Evolutionary conservation across 2,113 vertebrate species (phyloP).

Genomic region (Apodemus sylvaticus): DNA sequence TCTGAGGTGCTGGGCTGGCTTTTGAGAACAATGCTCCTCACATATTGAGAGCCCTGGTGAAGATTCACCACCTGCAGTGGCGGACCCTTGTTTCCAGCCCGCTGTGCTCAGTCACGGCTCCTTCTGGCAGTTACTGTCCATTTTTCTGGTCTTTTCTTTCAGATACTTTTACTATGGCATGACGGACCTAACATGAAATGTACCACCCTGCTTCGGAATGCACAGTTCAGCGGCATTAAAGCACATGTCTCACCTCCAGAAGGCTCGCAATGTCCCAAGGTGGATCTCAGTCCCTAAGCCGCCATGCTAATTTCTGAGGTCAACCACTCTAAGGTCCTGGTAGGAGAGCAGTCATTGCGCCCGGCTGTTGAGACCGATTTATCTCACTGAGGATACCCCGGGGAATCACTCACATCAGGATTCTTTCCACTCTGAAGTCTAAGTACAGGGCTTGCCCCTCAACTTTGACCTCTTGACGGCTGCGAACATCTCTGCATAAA

Average conservation of each 20-base stretch:
- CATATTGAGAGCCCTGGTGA: background rate
- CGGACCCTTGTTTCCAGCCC: rapidly evolving
- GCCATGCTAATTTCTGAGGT: rapidly evolving
- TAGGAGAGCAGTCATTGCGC: background rate
- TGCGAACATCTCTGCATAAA: rapidly evolving
- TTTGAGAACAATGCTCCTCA: too few species aligned
- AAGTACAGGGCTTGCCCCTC: background rate
- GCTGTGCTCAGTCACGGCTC: rapidly evolving
- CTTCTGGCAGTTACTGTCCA: background rate
- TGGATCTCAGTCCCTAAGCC: rapidly evolving
- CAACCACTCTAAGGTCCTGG: background rate
- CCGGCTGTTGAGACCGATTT: background rate
- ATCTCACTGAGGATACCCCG: too few species aligned
- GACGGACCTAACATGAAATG: background rate
- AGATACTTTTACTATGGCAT: rapidly evolving
- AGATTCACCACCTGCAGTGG: rapidly evolving
- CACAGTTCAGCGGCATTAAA: background rate
- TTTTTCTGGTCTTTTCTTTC: rapidly evolving
- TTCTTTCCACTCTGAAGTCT: background rate
- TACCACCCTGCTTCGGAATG: background rate
- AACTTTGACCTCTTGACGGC: background rate
- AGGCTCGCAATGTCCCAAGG: background rate
- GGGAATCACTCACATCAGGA: background rate
- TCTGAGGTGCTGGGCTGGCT: background rate
- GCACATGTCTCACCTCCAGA: background rate